These are phyloP conservation scores for Bos indicus DNA, from an alignment of 2,113 vertebrate species.

Conservation along the genomic window DNA sequence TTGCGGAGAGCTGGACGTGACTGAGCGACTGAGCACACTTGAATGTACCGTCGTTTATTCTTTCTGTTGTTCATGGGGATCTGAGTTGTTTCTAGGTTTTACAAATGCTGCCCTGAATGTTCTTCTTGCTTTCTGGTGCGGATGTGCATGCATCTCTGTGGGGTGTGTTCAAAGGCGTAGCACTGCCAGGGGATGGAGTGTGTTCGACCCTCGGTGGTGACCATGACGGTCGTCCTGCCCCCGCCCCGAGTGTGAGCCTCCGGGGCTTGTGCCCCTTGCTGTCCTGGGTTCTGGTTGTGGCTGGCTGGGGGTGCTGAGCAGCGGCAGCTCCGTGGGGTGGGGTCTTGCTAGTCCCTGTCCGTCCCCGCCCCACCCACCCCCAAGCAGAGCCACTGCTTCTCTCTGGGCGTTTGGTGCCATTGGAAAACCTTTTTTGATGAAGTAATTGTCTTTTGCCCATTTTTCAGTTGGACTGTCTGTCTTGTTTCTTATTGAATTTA, in stretches of 20 bases:
- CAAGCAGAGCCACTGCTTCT: accelerated
- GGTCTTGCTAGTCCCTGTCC: not conserved
- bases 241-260: not conserved
- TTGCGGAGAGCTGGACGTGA: accelerated
- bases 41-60: accelerated
- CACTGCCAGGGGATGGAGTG: not conserved
- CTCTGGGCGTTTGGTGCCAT: accelerated
- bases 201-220: not conserved
- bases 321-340: accelerated
- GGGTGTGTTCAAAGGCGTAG: not conserved
- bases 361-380: accelerated
- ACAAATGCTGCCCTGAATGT: not conserved
- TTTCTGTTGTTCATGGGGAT: accelerated
- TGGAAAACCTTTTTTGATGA: not conserved
- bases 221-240: not conserved
- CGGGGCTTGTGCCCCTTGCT: not conserved
- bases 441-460: not conserved
- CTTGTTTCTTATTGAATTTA: not conserved
- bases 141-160: accelerated
- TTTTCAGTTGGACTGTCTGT: not conserved
- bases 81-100: not conserved
- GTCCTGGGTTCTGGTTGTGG: accelerated
- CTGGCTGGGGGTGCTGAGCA: not conserved
- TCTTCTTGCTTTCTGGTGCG: not conserved
- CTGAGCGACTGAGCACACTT: not conserved